Percentiles rank a stretch among this genome's conserved stretches.
These are phyloP conservation scores for Ptilonorhynchus violaceus DNA, from an alignment of 2,113 vertebrate species.

Conservation along the genomic window DNA sequence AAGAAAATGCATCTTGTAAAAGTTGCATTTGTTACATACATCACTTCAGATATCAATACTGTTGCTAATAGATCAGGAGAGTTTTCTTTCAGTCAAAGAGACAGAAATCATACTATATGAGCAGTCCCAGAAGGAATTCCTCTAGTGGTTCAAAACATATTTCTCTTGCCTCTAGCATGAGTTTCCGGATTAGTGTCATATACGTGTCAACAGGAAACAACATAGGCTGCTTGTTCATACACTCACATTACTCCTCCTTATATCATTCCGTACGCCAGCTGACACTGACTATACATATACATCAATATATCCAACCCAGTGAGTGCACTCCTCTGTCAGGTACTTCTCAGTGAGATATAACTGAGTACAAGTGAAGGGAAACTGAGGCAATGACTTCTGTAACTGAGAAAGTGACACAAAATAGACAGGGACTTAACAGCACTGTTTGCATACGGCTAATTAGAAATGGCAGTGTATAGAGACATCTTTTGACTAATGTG, in stretches of 20 bases:
- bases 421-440: neutral
- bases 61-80: slow-evolving; percentile 41
- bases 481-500: neutral
- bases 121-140: slow-evolving; percentile 52
- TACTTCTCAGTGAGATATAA: neutral
- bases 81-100: slow-evolving; percentile 56
- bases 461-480: neutral
- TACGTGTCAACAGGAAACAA: slow-evolving; percentile 42
- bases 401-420: neutral
- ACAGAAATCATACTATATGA: slow-evolving; percentile 50
- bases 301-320: neutral
- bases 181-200: slow-evolving; percentile 67
- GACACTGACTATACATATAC: neutral
- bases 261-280: slow-evolving; percentile 23
- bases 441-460: neutral
- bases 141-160: slow-evolving; percentile 58
- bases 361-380: neutral
- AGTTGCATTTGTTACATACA: neutral
- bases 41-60: slow-evolving; percentile 17
- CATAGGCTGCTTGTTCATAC: slow-evolving; percentile 47
- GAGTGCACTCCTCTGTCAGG: neutral
- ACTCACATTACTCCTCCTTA: slow-evolving; percentile 36
- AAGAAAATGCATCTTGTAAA: neutral
- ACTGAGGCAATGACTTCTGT: neutral
- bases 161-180: slow-evolving; percentile 46